A percentile compares a stretch with the other conserved stretches of the same genome.
Conservation (phyloP, 2,888 invertebrate species). For the Cryptus viduatorius region DNA sequence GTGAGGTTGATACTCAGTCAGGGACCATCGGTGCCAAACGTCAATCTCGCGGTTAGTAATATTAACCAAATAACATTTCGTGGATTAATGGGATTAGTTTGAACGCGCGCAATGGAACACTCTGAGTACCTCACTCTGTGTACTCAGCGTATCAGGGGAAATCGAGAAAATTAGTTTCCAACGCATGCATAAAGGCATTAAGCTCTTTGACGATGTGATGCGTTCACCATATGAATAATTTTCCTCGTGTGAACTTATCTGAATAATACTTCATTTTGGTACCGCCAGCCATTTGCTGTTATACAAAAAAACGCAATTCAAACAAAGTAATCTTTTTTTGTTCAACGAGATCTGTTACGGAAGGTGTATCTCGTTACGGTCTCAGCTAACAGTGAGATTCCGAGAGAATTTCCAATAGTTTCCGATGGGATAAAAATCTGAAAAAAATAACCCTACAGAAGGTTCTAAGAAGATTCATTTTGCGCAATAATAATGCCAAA, state of each 20-base stretch:
- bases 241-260: too few species aligned
- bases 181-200: not conserved
- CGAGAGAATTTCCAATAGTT: too few species aligned
- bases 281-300: not conserved
- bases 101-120: not conserved
- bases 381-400: too few species aligned
- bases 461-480: too few species aligned
- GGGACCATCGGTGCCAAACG: conserved; percentile 93
- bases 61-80: not conserved
- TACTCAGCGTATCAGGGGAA: not conserved
- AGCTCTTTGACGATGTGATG: too few species aligned
- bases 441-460: too few species aligned
- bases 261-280: not conserved
- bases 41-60: conserved; percentile 92
- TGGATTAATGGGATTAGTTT: not conserved
- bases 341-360: too few species aligned
- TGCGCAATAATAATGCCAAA: too few species aligned
- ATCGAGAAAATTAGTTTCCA: not conserved
- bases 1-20: conserved; percentile 93
- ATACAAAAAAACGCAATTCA: not conserved
- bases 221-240: too few species aligned
- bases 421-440: too few species aligned
- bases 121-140: not conserved
- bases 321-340: not conserved
- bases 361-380: too few species aligned